Evolutionary conservation across 2,797 vertebrate species (phyloP).

Genomic region (Darevskia mixta): DNA sequence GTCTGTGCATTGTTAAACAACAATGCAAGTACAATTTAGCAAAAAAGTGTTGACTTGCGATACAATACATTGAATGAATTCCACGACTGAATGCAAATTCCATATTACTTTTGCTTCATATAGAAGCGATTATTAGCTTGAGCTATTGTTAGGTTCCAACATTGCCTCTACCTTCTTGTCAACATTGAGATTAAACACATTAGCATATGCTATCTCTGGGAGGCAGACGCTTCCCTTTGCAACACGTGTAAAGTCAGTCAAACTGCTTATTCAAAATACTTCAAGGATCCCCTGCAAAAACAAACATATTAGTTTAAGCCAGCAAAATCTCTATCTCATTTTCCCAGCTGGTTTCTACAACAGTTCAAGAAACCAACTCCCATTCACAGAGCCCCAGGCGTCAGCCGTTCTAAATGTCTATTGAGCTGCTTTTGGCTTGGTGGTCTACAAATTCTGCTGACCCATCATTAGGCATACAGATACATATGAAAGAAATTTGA

Average conservation of each 20-base stretch:
- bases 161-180: slow-evolving; percentile 41
- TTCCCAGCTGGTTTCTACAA: slow-evolving; percentile 17
- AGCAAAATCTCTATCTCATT: slow-evolving; percentile 40
- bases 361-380: slow-evolving; percentile 8
- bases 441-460: too few species aligned
- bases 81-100: slow-evolving; percentile 11
- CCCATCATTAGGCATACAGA: too few species aligned
- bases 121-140: slow-evolving; percentile 28
- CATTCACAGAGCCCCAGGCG: not conserved
- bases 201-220: slow-evolving; percentile 56
- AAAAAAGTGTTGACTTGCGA: slow-evolving; percentile 13
- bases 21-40: not conserved
- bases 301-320: slow-evolving; percentile 39
- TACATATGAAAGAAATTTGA: too few species aligned
- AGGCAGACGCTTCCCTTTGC: slow-evolving; percentile 49
- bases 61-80: slow-evolving; percentile 23
- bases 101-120: slow-evolving; percentile 29
- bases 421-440: too few species aligned
- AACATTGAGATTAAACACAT: slow-evolving; percentile 52
- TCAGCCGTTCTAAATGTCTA: too few species aligned
- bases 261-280: slow-evolving; percentile 50
- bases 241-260: slow-evolving; percentile 24
- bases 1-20: slow-evolving; percentile 29
- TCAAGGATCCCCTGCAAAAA: slow-evolving; percentile 3
- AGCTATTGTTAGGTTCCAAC: slow-evolving; percentile 42